These are phyloP conservation scores for Coregonus clupeaformis DNA, from an alignment of 2,113 vertebrate species.

Conservation along the genomic window DNA sequence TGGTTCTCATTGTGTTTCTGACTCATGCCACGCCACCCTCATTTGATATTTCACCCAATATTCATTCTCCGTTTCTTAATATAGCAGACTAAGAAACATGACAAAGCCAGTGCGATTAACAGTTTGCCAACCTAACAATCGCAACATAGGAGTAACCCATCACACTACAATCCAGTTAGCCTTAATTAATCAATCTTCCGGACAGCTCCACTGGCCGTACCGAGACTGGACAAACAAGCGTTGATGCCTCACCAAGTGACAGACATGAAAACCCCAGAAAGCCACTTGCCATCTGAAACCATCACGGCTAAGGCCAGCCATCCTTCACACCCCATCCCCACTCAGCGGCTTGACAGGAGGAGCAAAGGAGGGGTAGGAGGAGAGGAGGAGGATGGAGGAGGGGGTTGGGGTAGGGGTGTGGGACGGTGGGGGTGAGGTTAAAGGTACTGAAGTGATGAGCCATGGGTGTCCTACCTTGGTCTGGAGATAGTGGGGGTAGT, in stretches of 20 bases:
- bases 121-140: not conserved
- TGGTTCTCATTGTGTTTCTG: no score
- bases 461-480: slow-evolving; percentile 84
- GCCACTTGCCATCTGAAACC: not conserved
- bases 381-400: slow-evolving; percentile 1
- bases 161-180: not conserved
- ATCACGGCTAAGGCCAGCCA: not conserved
- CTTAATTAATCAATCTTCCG: not conserved
- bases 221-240: not conserved
- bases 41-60: no score
- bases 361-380: not conserved
- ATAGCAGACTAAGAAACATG: not conserved
- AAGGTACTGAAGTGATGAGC: not conserved
- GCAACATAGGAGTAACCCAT: not conserved
- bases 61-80: no score
- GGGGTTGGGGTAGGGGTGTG: slow-evolving; percentile 22
- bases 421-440: slow-evolving; percentile 7
- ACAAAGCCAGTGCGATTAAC: not conserved
- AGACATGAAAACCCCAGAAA: not conserved
- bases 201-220: not conserved
- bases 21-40: no score
- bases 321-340: slow-evolving; percentile 5
- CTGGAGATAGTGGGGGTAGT: slow-evolving; percentile 97
- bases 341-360: not conserved
- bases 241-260: not conserved